Base-by-base conservation (phyloP, 2,113 vertebrate genomes). In the Daphoenositta chrysoptera region DNA sequence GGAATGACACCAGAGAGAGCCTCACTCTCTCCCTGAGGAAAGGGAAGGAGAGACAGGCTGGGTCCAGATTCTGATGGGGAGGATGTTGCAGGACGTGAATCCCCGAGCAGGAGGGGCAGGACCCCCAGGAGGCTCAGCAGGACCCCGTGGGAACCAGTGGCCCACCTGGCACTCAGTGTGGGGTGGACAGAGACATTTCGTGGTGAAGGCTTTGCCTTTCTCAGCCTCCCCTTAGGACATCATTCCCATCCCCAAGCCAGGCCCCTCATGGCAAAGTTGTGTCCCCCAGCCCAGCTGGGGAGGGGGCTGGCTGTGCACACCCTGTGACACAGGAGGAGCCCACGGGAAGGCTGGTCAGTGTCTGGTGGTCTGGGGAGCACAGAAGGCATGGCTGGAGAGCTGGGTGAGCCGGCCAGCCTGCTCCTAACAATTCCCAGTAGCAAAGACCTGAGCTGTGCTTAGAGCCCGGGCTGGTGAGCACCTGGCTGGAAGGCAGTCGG, bases 201-300 rank as follows among this genome's bases (percentile, higher is more conserved):
- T 54, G 58, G 31, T 20, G 35, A 50, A 17, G 64, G 15, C 35
- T 63, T 48, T 69, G 53, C 23, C 26, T 68, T 71, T 42, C 33
- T 83, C 45, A 48, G 45, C 48, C n/a, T 69, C 10, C 3, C 37
- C 40, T 63, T 56, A 40, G n/a, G 61, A 28, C 12, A 17, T 20
- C n/a, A 10, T 31, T 75, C 37, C 26, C 28, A 23, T 3, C 10
- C 70, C 31, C 24, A 35, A 7, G 22, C n/a, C 78, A 57, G 51
- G 33, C 8, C 40, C 22, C 23, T 56, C 23, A 31, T 1, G 24
- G 51, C 35, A n/a, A 31, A 39, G 11, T 4, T 50, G 30, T 35
- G 0, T 18, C 13, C 11, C 17, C 14, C 3, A 69, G 0, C 9
- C 20, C 75, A 19, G 47, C 3, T 1, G 5, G 17, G 30, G 57